These are phyloP conservation scores for Pseudomyrmex pallidus DNA, from an alignment of 1,140 invertebrate genomes.

Conservation along the genomic window DNA sequence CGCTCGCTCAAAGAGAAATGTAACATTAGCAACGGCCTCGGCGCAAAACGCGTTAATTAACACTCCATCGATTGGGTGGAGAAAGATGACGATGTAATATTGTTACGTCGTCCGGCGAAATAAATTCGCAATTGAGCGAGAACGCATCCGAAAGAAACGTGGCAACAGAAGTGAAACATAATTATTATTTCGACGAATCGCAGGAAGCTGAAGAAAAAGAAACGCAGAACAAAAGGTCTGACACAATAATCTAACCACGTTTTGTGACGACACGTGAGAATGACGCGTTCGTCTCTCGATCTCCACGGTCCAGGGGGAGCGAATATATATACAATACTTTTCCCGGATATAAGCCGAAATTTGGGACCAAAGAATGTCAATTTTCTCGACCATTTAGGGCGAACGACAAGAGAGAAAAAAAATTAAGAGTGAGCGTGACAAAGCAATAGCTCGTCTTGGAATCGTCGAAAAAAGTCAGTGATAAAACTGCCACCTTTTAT, in stretches of 20 bases:
- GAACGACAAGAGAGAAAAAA: no score
- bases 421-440: no score
- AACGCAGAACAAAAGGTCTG: conserved; percentile 33
- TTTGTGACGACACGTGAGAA: conserved; percentile 72
- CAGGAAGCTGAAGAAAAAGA: conserved; percentile 28
- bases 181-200: conserved; percentile 78
- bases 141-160: conserved; percentile 58
- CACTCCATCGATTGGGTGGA: conserved; percentile 44
- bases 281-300: conserved; percentile 68
- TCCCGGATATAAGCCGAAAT: no score
- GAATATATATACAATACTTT: background rate
- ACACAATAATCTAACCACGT: conserved; percentile 26
- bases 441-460: no score
- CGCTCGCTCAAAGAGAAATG: background rate
- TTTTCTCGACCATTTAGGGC: no score
- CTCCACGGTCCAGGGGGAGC: conserved; percentile 28
- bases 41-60: conserved; percentile 62
- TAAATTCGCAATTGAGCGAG: conserved; percentile 56
- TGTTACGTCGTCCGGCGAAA: conserved; percentile 20
- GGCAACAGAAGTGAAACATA: conserved; percentile 67
- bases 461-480: no score
- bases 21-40: conserved; percentile 24
- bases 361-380: no score
- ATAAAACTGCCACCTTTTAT: no score
- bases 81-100: conserved; percentile 32